Conservation (phyloP, 1,140 invertebrate genomes). For the Drosophila micromelanica region DNA sequence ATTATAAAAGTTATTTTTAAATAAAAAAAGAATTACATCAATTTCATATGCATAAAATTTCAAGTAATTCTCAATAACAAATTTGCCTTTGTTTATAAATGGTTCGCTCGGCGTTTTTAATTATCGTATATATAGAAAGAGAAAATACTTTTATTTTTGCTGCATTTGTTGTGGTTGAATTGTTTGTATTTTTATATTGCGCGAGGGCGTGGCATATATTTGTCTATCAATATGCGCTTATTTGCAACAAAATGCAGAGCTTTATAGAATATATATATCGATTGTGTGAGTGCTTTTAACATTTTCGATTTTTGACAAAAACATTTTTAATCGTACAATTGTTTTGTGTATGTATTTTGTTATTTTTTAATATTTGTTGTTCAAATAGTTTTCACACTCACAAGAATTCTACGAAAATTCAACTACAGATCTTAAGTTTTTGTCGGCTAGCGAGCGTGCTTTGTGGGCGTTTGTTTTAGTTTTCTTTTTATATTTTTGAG, state of each 20-base stretch:
- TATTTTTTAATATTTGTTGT: constrained; percentile 13
- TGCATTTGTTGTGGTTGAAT: constrained; percentile 29
- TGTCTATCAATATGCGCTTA: constrained; percentile 43
- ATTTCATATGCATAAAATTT: constrained; percentile 47
- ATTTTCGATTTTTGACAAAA: constrained; percentile 32
- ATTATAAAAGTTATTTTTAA: constrained; percentile 49
- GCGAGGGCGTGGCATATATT: constrained; percentile 25
- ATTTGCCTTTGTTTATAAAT: constrained; percentile 23
- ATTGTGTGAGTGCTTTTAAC: constrained; percentile 22
- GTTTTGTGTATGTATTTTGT: constrained; percentile 11
- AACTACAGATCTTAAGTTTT: constrained; percentile 47
- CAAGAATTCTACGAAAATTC: constrained; percentile 47
- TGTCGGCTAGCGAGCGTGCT: constrained; percentile 53
- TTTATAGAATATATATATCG: constrained; percentile 15
- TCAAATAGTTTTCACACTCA: constrained; percentile 22
- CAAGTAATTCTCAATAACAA: constrained; percentile 60
- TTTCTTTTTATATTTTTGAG: constrained; percentile 24
- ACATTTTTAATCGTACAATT: constrained; percentile 39
- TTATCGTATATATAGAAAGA: constrained; percentile 34
- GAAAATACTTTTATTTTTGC: constrained; percentile 39
- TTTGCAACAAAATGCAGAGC: constrained; percentile 54
- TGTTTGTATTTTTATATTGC: constrained; percentile 35
- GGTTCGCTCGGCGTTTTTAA: constrained; percentile 48
- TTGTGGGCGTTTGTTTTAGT: constrained; percentile 32
- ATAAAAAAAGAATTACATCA: constrained; percentile 40